Conservation (phyloP, 2,113 vertebrate genomes). For the Sceloporus undulatus region DNA sequence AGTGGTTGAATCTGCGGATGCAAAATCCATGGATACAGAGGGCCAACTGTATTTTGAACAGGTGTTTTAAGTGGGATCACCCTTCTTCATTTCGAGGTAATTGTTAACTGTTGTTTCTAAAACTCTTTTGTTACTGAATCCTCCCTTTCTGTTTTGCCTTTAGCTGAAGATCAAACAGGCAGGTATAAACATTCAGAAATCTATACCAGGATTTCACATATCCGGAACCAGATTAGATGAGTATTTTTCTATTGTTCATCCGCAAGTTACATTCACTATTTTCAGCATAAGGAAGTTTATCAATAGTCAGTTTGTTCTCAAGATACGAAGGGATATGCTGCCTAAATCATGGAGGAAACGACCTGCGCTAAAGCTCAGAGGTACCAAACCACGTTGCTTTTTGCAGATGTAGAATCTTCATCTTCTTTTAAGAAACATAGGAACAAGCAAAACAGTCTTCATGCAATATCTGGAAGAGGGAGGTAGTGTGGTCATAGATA, state of each 20-base stretch:
- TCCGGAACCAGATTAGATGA: conserved; percentile 70
- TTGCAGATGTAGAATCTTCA: background rate
- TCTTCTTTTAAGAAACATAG: background rate
- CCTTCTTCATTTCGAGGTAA: background rate
- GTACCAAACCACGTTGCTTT: conserved; percentile 39
- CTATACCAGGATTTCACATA: conserved; percentile 75
- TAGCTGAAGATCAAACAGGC: conserved; percentile 81
- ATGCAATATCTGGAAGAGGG: background rate
- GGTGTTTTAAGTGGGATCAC: background rate
- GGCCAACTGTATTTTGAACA: background rate
- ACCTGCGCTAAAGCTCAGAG: conserved; percentile 75
- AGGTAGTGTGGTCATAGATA: background rate
- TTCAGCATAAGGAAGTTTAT: conserved; percentile 82
- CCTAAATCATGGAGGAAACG: conserved; percentile 65
- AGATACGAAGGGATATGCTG: conserved; percentile 71
- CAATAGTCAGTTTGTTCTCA: conserved; percentile 83
- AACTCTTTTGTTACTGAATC: background rate
- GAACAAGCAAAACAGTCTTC: background rate
- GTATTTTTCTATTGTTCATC: conserved; percentile 79
- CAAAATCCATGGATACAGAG: too few relatives aligned
- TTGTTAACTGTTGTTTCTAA: background rate
- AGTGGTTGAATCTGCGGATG: too few relatives aligned
- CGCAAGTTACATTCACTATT: conserved; percentile 80
- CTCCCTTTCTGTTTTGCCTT: conserved; percentile 36
- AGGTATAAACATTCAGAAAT: conserved; percentile 83